Evolutionary conservation across 2,113 vertebrate species (phyloP).

Genomic region (Neodon shergylaensis): DNA sequence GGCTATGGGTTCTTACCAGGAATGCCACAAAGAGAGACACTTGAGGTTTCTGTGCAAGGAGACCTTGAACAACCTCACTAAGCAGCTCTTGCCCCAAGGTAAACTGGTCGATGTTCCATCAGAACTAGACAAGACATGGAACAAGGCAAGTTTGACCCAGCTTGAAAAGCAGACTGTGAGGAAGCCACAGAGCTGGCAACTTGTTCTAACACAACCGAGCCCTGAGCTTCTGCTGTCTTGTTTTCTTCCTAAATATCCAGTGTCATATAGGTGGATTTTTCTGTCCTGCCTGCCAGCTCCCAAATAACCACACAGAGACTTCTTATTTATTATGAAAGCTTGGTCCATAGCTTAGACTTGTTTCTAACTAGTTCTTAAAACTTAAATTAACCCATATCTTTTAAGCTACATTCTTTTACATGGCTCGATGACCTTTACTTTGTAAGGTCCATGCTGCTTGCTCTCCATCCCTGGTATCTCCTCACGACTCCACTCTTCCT

Average conservation of each 20-base stretch:
- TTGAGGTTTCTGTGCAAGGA: not conserved
- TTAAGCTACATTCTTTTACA: no score
- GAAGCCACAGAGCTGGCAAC: slow-evolving; percentile 41
- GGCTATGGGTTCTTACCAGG: not conserved
- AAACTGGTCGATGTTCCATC: not conserved
- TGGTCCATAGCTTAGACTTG: no score
- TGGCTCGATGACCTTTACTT: no score
- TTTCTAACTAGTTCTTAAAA: no score
- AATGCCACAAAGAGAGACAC: not conserved
- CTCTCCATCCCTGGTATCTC: no score
- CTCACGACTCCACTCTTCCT: no score
- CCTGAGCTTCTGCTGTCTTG: not conserved
- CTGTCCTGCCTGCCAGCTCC: no score
- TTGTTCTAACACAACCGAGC: not conserved
- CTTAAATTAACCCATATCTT: no score
- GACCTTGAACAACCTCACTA: not conserved
- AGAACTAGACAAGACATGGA: not conserved
- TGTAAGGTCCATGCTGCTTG: no score
- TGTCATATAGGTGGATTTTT: no score
- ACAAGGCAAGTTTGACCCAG: not conserved
- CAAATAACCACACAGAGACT: no score
- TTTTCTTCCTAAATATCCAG: slow-evolving; percentile 3
- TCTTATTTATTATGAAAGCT: no score
- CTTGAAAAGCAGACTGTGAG: not conserved
- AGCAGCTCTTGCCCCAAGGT: not conserved